Conservation (phyloP, 1,140 invertebrate genomes). For the Psix sp. region DNA sequence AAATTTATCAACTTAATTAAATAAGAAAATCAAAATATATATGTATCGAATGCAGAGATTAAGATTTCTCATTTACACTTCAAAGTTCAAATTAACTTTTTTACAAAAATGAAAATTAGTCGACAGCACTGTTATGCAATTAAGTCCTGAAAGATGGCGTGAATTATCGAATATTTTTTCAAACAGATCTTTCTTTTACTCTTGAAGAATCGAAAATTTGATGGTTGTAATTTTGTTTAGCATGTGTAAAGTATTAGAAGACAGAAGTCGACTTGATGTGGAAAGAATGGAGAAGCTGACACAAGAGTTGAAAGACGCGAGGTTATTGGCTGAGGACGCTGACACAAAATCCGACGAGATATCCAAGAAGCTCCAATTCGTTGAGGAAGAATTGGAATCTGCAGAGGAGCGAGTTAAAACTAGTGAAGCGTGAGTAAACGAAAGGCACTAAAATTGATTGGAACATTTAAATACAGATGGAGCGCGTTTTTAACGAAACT, state of each 20-base stretch:
- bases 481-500: too few relatives aligned
- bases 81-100: too few relatives aligned
- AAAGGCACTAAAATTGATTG: background rate
- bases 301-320: slow-evolving; percentile 86
- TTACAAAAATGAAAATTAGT: too few relatives aligned
- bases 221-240: slow-evolving; percentile 73
- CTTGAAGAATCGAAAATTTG: background rate
- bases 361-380: slow-evolving; percentile 91
- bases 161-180: too few relatives aligned
- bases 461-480: background rate
- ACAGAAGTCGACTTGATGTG: slow-evolving; percentile 85
- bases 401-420: slow-evolving; percentile 92
- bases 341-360: slow-evolving; percentile 91
- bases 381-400: slow-evolving; percentile 92
- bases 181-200: too few relatives aligned
- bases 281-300: slow-evolving; percentile 86
- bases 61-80: too few relatives aligned
- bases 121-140: too few relatives aligned
- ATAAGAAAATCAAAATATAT: too few relatives aligned
- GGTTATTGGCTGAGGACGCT: slow-evolving; percentile 87
- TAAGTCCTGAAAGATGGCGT: too few relatives aligned
- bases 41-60: too few relatives aligned
- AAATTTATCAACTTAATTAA: too few relatives aligned
- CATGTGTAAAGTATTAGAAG: slow-evolving; percentile 89
- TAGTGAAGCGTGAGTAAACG: slow-evolving; percentile 85